These are phyloP conservation scores for Drosophila tripunctata DNA, from an alignment of 2,888 invertebrate genomes.

Conservation along the genomic window DNA sequence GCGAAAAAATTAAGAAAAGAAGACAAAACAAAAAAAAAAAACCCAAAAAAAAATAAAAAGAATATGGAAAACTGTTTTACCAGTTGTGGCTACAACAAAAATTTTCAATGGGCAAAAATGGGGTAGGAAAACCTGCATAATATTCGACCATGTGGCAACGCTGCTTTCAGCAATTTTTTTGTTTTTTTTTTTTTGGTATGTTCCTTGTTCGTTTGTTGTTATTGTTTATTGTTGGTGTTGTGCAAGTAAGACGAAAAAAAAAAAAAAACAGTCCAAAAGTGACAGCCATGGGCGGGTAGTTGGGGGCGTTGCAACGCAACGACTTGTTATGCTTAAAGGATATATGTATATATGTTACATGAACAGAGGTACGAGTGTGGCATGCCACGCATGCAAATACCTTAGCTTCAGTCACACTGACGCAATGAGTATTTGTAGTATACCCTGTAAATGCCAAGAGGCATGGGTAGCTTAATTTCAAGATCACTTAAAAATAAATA, in stretches of 20 bases:
- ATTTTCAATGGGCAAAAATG: conserved; percentile 15
- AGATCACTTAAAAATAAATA: no score
- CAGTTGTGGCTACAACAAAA: conserved; percentile 50
- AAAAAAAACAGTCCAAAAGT: conserved; percentile 2
- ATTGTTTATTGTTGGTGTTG: conserved; percentile 19
- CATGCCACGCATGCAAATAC: conserved; percentile 30
- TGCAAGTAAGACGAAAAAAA: conserved; percentile 5
- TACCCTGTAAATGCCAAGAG: conserved; percentile 23
- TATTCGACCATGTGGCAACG: conserved; percentile 50
- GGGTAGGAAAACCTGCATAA: conserved; percentile 55
- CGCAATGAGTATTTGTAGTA: no score
- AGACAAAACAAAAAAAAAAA: background rate
- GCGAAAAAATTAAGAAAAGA: background rate
- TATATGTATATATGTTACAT: no score
- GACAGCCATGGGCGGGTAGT: conserved; percentile 18
- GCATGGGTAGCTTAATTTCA: no score
- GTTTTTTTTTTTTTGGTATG: background rate
- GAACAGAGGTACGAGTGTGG: background rate
- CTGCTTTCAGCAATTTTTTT: conserved; percentile 11
- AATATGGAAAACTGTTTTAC: conserved; percentile 42
- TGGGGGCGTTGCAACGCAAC: conserved; percentile 9
- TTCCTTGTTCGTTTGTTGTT: conserved; percentile 15
- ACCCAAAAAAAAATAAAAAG: background rate
- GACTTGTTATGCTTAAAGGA: conserved; percentile 39
- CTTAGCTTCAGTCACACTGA: conserved; percentile 9